Percentiles rank a stretch among this genome's conserved stretches.
phyloP scores from a whole-genome alignment of 2,888 invertebrate species.

The Shargacucullia verbasci region DNA sequence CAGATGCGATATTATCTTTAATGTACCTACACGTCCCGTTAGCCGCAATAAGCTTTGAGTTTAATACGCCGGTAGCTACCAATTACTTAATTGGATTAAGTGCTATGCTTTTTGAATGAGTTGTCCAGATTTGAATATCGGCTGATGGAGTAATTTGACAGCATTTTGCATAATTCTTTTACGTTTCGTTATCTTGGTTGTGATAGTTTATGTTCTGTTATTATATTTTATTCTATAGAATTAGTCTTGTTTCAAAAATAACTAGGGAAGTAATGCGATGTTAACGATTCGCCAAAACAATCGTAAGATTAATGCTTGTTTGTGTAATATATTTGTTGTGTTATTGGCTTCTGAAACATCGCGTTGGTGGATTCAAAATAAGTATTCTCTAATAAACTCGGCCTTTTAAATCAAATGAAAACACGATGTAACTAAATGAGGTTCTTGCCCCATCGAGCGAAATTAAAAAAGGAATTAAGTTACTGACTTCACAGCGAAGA shows the following conservation, averaged over 20 bases:
- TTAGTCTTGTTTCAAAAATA: conserved; percentile 39
- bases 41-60: conserved; percentile 34
- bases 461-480: conserved; percentile 50
- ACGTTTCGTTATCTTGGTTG: conserved; percentile 3
- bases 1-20: conserved; percentile 61
- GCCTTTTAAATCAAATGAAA: conserved; percentile 32
- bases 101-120: conserved; percentile 46
- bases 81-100: conserved; percentile 67
- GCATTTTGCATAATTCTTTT: conserved; percentile 3
- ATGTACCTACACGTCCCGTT: conserved; percentile 59
- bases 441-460: conserved; percentile 31
- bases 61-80: conserved; percentile 52
- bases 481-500: conserved; percentile 51
- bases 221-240: conserved; percentile 38
- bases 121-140: conserved; percentile 25
- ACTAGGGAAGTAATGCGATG: conserved; percentile 20
- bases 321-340: conserved; percentile 41
- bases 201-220: conserved; percentile 38
- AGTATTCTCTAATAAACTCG: conserved; percentile 28
- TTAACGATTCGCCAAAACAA: conserved; percentile 48
- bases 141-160: conserved; percentile 17
- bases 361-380: conserved; percentile 16
- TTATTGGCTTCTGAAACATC: conserved; percentile 33
- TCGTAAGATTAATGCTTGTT: conserved; percentile 42
- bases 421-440: conserved; percentile 21